Conservation (phyloP, 2,113 vertebrate genomes). For the Ailuropoda melanoleuca region DNA sequence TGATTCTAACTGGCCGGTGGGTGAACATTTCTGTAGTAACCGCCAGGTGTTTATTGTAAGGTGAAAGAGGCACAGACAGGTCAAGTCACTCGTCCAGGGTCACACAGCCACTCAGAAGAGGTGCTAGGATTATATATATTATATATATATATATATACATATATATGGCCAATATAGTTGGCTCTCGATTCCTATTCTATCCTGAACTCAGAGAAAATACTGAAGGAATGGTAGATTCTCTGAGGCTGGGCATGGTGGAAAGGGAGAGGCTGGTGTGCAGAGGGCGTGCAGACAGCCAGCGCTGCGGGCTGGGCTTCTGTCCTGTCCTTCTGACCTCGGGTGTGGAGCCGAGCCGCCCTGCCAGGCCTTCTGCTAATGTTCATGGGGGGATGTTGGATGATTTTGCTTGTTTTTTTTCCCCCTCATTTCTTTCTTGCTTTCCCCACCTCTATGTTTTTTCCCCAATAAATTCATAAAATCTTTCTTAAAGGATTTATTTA, state of each 20-base stretch:
- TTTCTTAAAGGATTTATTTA: not conserved
- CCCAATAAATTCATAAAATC: not conserved
- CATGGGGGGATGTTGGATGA: not conserved
- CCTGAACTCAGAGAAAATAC: not conserved
- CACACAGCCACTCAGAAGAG: not conserved
- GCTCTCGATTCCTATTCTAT: too few relatives aligned
- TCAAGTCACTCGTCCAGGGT: not conserved
- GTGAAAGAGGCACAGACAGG: not conserved
- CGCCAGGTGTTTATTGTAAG: rapidly evolving
- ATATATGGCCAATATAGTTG: not conserved
- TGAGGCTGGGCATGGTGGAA: rapidly evolving
- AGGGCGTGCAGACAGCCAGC: too few relatives aligned
- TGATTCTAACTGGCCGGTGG: rapidly evolving
- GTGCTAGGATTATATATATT: not conserved
- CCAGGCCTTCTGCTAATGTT: not conserved
- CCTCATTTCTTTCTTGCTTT: not conserved
- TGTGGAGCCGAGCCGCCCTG: rapidly evolving
- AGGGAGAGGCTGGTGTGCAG: too few relatives aligned
- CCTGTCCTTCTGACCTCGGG: rapidly evolving
- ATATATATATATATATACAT: too few relatives aligned
- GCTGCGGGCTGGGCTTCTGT: rapidly evolving
- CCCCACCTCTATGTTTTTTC: not conserved
- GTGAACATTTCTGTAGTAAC: not conserved
- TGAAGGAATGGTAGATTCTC: rapidly evolving
- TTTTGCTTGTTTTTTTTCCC: not conserved